Evolutionary conservation across 2,888 invertebrate species (phyloP).

Genomic region (Aelia acuminata): DNA sequence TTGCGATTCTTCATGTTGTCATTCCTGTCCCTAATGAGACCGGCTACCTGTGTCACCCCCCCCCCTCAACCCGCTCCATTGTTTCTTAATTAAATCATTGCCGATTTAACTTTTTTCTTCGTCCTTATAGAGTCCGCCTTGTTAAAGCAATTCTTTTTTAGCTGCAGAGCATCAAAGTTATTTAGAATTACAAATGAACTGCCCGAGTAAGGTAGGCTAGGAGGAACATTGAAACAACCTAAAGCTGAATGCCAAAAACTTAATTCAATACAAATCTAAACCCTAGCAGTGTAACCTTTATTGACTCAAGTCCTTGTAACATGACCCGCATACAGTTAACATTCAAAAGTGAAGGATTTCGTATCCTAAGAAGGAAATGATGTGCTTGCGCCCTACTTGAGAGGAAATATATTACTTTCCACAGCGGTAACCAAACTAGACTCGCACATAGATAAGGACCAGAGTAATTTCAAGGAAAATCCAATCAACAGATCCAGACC

Average conservation of each 20-base stretch:
- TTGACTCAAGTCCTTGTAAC: no score
- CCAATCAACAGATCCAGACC: no score
- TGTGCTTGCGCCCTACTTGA: no score
- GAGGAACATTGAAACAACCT: not conserved
- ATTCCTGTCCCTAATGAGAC: constrained; percentile 37
- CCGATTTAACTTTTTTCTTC: constrained; percentile 32
- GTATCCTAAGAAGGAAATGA: no score
- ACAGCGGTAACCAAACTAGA: no score
- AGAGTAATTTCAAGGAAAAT: no score
- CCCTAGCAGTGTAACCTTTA: not conserved
- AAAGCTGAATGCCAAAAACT: not conserved
- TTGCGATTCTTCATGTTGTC: constrained; percentile 52
- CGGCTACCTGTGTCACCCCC: constrained; percentile 1
- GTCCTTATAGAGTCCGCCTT: not conserved
- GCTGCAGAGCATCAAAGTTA: not conserved
- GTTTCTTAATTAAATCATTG: constrained; percentile 44
- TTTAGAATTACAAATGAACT: constrained; percentile 28
- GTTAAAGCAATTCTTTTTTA: not conserved
- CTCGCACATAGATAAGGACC: no score
- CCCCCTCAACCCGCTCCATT: not conserved
- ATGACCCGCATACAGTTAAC: no score
- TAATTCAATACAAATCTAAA: not conserved
- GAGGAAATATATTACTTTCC: no score
- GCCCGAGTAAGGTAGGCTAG: not conserved
- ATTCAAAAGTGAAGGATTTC: no score